Percentiles rank a stretch among this genome's conserved stretches.
phyloP scores from a whole-genome alignment of 2,113 vertebrate genomes.

The Phalacrocorax pelagicus region DNA sequence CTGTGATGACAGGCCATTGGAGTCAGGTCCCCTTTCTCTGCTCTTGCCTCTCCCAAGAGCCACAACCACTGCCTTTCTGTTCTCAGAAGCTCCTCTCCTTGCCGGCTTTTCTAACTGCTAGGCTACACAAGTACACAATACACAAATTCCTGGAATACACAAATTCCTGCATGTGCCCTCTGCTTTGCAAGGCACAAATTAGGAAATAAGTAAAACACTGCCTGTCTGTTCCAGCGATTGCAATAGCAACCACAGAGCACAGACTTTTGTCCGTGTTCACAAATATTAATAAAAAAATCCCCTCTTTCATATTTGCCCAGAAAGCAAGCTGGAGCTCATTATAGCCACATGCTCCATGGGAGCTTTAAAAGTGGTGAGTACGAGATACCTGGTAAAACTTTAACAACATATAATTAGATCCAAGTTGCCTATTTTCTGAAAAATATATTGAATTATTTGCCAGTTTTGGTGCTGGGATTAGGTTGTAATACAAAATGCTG shows the following conservation, averaged over 20 bases:
- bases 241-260: neutral
- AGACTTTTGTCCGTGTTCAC: neutral
- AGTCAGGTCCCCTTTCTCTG: neutral
- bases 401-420: neutral
- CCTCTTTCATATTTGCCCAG: neutral
- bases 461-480: conserved; percentile 4
- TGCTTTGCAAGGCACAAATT: neutral
- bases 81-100: neutral
- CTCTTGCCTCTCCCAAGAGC: neutral
- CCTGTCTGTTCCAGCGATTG: neutral
- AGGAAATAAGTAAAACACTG: neutral
- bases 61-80: neutral
- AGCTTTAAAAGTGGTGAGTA: conserved; percentile 1
- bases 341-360: neutral
- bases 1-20: neutral
- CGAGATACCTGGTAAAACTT: conserved; percentile 25
- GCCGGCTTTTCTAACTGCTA: neutral
- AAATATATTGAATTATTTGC: neutral
- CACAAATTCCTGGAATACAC: neutral
- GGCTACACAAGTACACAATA: neutral
- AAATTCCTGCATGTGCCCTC: neutral
- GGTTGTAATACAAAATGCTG: neutral
- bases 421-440: conserved; percentile 5
- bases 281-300: neutral
- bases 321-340: neutral